Evolutionary conservation across 2,797 vertebrate genomes (phyloP).

Genomic region (Gymnocypris eckloni): DNA sequence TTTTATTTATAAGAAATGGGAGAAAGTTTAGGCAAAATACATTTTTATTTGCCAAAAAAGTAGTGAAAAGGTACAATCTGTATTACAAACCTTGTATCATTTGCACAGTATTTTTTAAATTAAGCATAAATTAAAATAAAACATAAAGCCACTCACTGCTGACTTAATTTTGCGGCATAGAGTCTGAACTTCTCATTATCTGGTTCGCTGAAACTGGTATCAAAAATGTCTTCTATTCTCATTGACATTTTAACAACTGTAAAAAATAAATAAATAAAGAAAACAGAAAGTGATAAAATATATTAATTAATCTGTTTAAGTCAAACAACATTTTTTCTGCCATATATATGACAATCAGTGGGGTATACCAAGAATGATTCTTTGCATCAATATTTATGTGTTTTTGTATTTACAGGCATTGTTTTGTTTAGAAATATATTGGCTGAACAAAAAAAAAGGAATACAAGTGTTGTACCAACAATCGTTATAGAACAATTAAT

Average conservation of each 20-base stretch:
- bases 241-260: conserved; percentile 32
- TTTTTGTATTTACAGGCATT: too few species aligned
- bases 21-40: neutral
- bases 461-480: too few species aligned
- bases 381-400: too few species aligned
- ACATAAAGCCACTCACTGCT: conserved; percentile 62
- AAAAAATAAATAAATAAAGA: too few species aligned
- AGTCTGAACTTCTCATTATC: conserved; percentile 11
- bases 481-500: too few species aligned
- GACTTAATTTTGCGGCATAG: neutral
- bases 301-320: too few species aligned
- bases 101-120: neutral
- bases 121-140: neutral
- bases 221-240: conserved; percentile 49
- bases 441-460: too few species aligned
- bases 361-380: too few species aligned
- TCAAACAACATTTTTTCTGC: too few species aligned
- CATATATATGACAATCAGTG: too few species aligned
- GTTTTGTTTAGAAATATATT: too few species aligned
- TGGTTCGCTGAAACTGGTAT: neutral
- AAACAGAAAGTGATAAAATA: too few species aligned
- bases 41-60: neutral
- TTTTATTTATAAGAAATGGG: neutral
- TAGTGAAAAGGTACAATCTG: neutral
- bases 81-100: neutral